These are phyloP conservation scores for Gymnobelideus leadbeateri DNA, from an alignment of 2,113 vertebrate species.

Conservation along the genomic window DNA sequence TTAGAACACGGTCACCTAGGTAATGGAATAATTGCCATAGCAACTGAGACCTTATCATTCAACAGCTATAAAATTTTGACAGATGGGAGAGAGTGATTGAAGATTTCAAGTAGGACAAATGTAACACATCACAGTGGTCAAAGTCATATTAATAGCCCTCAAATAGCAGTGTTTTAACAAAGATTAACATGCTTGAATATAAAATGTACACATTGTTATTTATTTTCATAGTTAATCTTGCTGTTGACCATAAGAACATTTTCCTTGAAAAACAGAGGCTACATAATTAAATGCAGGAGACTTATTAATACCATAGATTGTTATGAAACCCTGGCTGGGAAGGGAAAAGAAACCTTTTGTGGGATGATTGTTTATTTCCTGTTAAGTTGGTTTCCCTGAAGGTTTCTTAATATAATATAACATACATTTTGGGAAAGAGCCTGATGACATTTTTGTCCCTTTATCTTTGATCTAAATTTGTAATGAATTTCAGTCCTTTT, in stretches of 20 bases:
- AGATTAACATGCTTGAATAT: conserved; percentile 50
- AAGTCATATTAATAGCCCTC: conserved; percentile 72
- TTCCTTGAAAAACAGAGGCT: conserved; percentile 31
- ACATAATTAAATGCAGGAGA: conserved; percentile 7
- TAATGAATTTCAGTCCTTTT: conserved; percentile 14
- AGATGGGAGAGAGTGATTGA: conserved; percentile 79
- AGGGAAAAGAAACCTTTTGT: conserved; percentile 38
- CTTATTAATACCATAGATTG: neutral
- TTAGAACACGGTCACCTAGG: conserved; percentile 85
- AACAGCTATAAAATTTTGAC: conserved; percentile 79
- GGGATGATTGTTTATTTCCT: conserved; percentile 12
- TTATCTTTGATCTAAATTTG: conserved; percentile 46
- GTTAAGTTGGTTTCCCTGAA: conserved; percentile 2
- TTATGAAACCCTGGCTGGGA: conserved; percentile 28
- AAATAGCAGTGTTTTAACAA: conserved; percentile 70
- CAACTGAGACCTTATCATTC: conserved; percentile 84
- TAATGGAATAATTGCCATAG: conserved; percentile 87
- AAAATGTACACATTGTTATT: conserved; percentile 16
- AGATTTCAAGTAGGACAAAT: conserved; percentile 80
- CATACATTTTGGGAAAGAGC: neutral
- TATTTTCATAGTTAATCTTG: conserved; percentile 55
- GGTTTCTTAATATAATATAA: neutral
- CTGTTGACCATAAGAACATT: conserved; percentile 34
- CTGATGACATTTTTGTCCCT: neutral
- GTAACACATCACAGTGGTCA: conserved; percentile 68